Evolutionary conservation across 2,113 vertebrate genomes (phyloP), one percentile per base, ranked within the genome.

Genomic region (Leucosticte australis): DNA sequence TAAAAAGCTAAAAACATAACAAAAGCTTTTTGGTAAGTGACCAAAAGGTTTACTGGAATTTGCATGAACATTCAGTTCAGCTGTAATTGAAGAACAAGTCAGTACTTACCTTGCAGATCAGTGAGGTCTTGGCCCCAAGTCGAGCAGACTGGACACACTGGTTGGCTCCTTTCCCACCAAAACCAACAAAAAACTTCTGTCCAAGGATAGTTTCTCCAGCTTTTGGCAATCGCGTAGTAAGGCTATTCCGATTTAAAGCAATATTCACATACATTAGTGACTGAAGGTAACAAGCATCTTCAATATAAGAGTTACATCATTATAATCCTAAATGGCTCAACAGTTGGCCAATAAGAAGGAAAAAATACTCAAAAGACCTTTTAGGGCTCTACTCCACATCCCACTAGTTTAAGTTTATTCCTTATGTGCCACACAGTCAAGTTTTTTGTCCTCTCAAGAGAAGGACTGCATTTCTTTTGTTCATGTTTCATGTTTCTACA

Each of bases 161-260:
- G 97, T 99, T 99, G 96, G 99, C 99, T 89, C 99, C 99, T 98
- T 99, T 99, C 71, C 99, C 99, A 84, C 99, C 99, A 93, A 99
- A 99, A 81, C 99, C 99, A 84, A 98, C 98, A 81, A 99, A 99
- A 98, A 99, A 99, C 95, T 98, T 99, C 90, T 98, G 98, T 83
- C 99, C 99, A 27, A 99, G 99, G 97, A 99, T 98, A 79, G 99
- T 99, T 98, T 99, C 99, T 94, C 99, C 99, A 46, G 97, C 98
- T 98, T 98, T 99, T 67, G 99, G 99, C 92, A 99, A 97, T 77
- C 98, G 98, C 2, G 98, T 97, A 31, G 99, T 98, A 96, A 99
- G 97, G 95, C 99, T 99, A 94, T 95, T 75, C 59, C 62, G 92
- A 96, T 95, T 93, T 71, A 89, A 97, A 96, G 78, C 56, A 94